Evolutionary conservation across 2,797 vertebrate species (phyloP).

Genomic region (Macrochelys suwanniensis): DNA sequence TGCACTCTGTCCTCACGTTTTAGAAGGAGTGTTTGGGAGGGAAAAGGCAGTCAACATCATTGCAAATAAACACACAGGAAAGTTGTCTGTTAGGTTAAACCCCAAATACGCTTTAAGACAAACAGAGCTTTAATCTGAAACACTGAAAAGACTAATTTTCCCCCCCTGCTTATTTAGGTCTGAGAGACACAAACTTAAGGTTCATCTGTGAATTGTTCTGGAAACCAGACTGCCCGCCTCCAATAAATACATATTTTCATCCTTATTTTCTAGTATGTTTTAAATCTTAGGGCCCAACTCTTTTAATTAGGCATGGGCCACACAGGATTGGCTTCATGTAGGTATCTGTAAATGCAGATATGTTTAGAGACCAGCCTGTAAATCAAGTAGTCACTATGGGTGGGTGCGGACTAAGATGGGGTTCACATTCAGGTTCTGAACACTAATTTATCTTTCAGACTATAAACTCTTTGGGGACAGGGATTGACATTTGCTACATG

Average conservation of each 20-base stretch:
- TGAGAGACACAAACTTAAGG: slow-evolving; percentile 24
- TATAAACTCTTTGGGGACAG: background rate
- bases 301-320: background rate
- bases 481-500: background rate
- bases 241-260: background rate
- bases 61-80: slow-evolving; percentile 36
- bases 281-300: background rate
- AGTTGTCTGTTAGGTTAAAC: slow-evolving; percentile 1
- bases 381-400: background rate
- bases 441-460: background rate
- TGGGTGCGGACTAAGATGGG: background rate
- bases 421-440: background rate
- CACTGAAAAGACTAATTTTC: slow-evolving; percentile 6
- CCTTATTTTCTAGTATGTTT: background rate
- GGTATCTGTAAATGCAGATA: background rate
- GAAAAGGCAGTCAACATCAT: slow-evolving; percentile 15
- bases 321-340: background rate
- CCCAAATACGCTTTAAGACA: slow-evolving; percentile 5
- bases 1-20: background rate
- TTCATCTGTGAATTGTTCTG: background rate
- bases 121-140: slow-evolving; percentile 42
- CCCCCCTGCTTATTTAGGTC: background rate
- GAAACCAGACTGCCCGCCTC: background rate
- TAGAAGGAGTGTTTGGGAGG: slow-evolving; percentile 27
- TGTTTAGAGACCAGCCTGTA: background rate